Conservation (phyloP, 2,888 invertebrate species). For the Phymatocera aterrima region DNA sequence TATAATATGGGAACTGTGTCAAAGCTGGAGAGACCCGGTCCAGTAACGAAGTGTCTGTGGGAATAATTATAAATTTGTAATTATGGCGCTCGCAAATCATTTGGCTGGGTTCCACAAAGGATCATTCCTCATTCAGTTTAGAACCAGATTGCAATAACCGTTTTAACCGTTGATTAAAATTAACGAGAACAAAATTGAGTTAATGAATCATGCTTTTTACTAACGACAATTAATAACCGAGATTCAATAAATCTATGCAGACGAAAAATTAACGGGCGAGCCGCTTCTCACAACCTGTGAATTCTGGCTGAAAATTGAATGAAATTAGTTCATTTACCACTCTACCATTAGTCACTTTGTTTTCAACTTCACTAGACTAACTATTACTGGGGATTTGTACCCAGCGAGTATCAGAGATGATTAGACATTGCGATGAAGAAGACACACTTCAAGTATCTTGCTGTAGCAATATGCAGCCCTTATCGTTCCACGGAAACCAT, state of each 20-base stretch:
- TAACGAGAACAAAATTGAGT: conserved; percentile 19
- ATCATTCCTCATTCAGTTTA: conserved; percentile 26
- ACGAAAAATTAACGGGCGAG: not conserved
- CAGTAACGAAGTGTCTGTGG: not conserved
- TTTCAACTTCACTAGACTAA: not conserved
- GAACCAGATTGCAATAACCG: not conserved
- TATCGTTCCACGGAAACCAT: not conserved
- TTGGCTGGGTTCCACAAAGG: not conserved
- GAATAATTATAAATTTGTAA: not conserved
- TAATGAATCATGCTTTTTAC: conserved; percentile 20
- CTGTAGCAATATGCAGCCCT: not conserved
- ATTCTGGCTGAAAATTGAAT: not conserved
- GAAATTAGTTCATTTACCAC: not conserved
- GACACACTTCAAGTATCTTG: not conserved
- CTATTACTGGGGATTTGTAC: not conserved
- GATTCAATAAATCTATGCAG: conserved; percentile 24
- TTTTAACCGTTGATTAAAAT: conserved; percentile 8
- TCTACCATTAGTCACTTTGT: not conserved
- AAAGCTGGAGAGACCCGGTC: not conserved
- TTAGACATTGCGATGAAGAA: not conserved
- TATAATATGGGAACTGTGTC: not conserved
- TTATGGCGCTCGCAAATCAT: not conserved
- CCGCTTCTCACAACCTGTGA: not conserved
- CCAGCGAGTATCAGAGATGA: not conserved
- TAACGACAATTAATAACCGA: conserved; percentile 10